Evolutionary conservation across 2,888 invertebrate species (phyloP), one percentile per base, ranked within the genome.

Genomic region (Heliconius ethilla): DNA sequence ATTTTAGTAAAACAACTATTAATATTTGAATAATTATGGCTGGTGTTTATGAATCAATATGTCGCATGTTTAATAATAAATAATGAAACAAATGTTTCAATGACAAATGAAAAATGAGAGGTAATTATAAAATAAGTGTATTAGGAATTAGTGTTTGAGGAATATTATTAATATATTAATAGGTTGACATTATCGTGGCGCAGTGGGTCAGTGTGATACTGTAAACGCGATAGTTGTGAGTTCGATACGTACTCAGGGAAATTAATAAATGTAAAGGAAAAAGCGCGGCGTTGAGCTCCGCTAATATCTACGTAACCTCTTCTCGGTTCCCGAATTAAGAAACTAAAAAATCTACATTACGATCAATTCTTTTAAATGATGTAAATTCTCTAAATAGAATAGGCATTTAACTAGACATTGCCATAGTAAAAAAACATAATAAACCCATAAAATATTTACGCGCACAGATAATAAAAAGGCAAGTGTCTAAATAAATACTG

Each of bases 401-500:
- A 51, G 7, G 7, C 51, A 22, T 51, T 51, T 22, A 51, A 18
- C 18, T 62, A 62, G 25, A 13, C 25, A 69, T 40, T 10, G 40
- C 67, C n/a, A 22, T 40, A 69, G 40, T 40, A 25, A 45, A 33
- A 33, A 40, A 69, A 25, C 9, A 40, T 40, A 25, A 69, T 69
- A 25, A 69, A 40, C 69, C 25, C 40, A 69, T 69, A 69, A 69
- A 69, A 59, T 78, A 75, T 70, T 59, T 65, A 65, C 70, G 18
- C 73, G 1, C 22, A 74, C 37, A 33, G 33, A 75, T 40, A 75
- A 72, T 73, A 76, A 78, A 78, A 78, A 77, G 59, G 65, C 75
- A 70, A 66, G 75, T n/a, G 37, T 78, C 78, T 78, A 66, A 78
- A 76, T 78, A 78, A 76, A 78, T 74, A 80, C 74, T 74, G 74